A percentile compares a stretch with the other conserved stretches of the same genome.
phyloP scores from a whole-genome alignment of 2,113 vertebrate species.

The Cepphus grylle region DNA sequence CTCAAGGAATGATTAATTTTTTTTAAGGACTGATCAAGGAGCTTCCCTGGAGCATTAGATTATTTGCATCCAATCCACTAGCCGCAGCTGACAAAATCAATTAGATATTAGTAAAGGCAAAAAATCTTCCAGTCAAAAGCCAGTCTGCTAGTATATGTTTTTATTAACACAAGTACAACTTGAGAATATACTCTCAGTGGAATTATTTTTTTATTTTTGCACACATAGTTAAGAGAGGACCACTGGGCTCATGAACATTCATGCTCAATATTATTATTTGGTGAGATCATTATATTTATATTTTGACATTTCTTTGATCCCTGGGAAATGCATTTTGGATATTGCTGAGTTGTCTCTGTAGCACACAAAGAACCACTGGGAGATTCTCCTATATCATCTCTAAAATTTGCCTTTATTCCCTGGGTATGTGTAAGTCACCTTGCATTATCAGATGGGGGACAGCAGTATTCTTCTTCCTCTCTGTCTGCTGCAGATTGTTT shows the following conservation, averaged over 20 bases:
- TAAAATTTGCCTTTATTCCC: background rate
- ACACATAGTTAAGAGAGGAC: rapidly evolving
- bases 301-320: background rate
- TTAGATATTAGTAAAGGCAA: background rate
- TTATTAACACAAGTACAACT: background rate
- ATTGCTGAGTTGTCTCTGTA: background rate
- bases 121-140: background rate
- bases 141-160: rapidly evolving
- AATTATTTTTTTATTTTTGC: background rate
- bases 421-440: background rate
- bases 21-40: background rate
- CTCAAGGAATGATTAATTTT: background rate
- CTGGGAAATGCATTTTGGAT: background rate
- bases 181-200: background rate
- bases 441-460: background rate
- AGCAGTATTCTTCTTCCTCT: background rate
- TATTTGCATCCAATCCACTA: background rate
- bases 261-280: background rate
- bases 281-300: background rate
- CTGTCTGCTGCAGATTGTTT: background rate
- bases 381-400: background rate
- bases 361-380: background rate
- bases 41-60: background rate
- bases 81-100: background rate
- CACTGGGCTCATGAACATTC: background rate